A percentile compares a stretch with the other conserved stretches of the same genome.
Conservation (phyloP, 2,888 invertebrate species). For the Torymus aiolomorphi region DNA sequence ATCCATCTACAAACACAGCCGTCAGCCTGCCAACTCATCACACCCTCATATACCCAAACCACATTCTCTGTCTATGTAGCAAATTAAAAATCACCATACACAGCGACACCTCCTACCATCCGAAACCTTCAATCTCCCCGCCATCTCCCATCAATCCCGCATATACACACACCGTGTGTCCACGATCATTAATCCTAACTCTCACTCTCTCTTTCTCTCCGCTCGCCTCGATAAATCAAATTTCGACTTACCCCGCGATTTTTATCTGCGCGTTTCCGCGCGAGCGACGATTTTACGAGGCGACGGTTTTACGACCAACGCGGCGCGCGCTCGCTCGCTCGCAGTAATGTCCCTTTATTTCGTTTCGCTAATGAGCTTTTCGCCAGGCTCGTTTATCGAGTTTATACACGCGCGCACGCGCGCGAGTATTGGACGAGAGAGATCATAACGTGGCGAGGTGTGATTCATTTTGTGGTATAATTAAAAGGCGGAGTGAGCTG, state of each 20-base stretch:
- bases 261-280: slow-evolving; percentile 49
- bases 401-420: slow-evolving; percentile 10
- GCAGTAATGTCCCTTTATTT: slow-evolving; percentile 37
- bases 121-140: not conserved
- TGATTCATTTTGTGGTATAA: slow-evolving; percentile 32
- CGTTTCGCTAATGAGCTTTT: slow-evolving; percentile 44
- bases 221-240: slow-evolving; percentile 56
- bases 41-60: too few relatives aligned
- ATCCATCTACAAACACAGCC: too few relatives aligned
- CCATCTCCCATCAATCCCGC: not conserved
- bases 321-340: not conserved
- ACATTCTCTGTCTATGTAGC: too few relatives aligned
- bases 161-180: not conserved
- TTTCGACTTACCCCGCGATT: slow-evolving; percentile 58
- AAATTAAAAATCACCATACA: too few relatives aligned
- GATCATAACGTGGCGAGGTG: not conserved
- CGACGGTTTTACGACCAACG: slow-evolving; percentile 20
- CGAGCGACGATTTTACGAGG: slow-evolving; percentile 39
- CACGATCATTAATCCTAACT: slow-evolving; percentile 42
- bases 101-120: too few relatives aligned
- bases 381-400: not conserved
- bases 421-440: too few relatives aligned
- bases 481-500: slow-evolving; percentile 5
- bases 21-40: too few relatives aligned
- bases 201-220: slow-evolving; percentile 17